Evolutionary conservation across 2,888 invertebrate genomes (phyloP), one percentile per base, ranked within the genome.

Genomic region (Lissonota sp.): DNA sequence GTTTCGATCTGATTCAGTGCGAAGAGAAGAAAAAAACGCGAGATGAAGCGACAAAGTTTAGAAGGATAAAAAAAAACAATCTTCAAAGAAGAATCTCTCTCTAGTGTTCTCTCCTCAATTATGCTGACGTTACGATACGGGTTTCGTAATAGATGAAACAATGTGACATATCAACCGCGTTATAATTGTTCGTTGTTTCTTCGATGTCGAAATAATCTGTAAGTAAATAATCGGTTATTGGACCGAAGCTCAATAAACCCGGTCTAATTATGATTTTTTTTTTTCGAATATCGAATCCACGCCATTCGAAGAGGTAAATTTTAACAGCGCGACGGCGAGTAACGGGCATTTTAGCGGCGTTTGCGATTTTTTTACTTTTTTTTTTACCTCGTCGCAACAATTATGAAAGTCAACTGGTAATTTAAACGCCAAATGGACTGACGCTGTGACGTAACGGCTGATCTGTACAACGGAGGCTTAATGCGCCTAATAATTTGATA

Each of bases 321-420:
- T 26, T 26, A 26, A 26, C 26, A 26, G 26, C 26, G 26, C 26
- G 26, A 26, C 26, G 26, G 26, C 26, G 26, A 26, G 26, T 26
- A 26, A 26, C 26, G 26, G 26, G 26, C 26, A 26, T 26, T 26
- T 26, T 26, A 26, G 26, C 1, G 26, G 26, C 26, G 26, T 26
- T 1, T 26, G 26, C 26, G 26, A 26, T 26, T 26, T 26, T 26
- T 26, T 26, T 26, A 26, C 26, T 44, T 64, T 64, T 12, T 60
- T 40, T 63, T 70, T 60, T 69, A 88, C 90, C 90, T 91, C 91
- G 88, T 90, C 88, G 88, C 89, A 91, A 90, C 90, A 90, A 87
- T 87, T 86, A 89, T 90, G 91, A 91, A 90, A 91, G 91, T 91
- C 88, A 87, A 86, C 86, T 84, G 83, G 83, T 86, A 53, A 84